Conservation (phyloP, 2,797 vertebrate species). For the Fundulus diaphanus region DNA sequence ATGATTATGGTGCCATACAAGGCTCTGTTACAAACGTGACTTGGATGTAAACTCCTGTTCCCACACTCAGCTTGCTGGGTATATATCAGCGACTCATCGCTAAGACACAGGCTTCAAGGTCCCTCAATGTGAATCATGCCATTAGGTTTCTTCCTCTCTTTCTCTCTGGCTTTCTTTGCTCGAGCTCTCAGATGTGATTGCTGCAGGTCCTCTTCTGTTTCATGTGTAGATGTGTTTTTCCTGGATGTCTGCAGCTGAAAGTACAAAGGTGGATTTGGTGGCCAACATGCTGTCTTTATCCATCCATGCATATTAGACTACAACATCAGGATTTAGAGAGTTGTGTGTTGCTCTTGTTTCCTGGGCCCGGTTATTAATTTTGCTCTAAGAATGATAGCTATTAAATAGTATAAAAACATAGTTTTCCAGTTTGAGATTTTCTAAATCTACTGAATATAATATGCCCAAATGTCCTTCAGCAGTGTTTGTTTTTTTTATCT, state of each 20-base stretch:
- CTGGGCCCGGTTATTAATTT: background rate
- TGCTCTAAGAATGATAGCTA: background rate
- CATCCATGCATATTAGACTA: constrained; percentile 23
- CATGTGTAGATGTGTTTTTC: constrained; percentile 11
- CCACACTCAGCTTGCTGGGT: constrained; percentile 62
- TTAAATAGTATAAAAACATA: background rate
- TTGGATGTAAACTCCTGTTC: constrained; percentile 63
- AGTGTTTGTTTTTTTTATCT: constrained; percentile 11
- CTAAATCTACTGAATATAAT: background rate
- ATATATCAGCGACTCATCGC: constrained; percentile 77
- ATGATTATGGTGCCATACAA: constrained; percentile 74
- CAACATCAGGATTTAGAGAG: background rate
- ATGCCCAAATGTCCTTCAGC: constrained; percentile 45
- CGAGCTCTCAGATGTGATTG: constrained; percentile 40
- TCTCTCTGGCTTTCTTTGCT: constrained; percentile 19
- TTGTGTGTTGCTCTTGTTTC: constrained; percentile 5
- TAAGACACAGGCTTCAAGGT: constrained; percentile 79
- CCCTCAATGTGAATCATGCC: constrained; percentile 80
- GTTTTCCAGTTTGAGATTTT: constrained; percentile 7
- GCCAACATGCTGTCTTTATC: constrained; percentile 22
- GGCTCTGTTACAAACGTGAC: constrained; percentile 72
- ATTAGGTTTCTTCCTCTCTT: constrained; percentile 49
- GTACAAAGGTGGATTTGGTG: constrained; percentile 15
- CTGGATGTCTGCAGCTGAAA: constrained; percentile 31
- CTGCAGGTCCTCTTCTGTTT: constrained; percentile 37